Conservation (phyloP, 2,888 invertebrate genomes). For the Hirtodrosophila duncani region DNA sequence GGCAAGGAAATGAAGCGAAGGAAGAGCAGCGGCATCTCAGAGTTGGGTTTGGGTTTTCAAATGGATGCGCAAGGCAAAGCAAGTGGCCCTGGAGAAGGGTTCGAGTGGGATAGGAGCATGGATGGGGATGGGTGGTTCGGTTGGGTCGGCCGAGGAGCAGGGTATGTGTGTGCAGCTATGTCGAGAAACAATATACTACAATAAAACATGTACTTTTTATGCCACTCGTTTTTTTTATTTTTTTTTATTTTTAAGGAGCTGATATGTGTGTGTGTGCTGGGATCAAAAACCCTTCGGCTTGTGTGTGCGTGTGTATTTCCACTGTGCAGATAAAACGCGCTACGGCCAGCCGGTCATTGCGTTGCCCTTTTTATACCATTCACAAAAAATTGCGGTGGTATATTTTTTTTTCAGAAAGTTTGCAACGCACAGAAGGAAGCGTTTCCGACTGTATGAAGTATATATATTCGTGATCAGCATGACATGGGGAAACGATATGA, state of each 20-base stretch:
- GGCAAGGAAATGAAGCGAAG: too few species aligned
- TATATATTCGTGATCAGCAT: too few species aligned
- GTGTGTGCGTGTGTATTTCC: slow-evolving; percentile 21
- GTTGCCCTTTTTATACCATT: slow-evolving; percentile 17
- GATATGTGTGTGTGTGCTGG: slow-evolving; percentile 33
- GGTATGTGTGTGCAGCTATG: slow-evolving; percentile 33
- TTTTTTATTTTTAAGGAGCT: slow-evolving; percentile 59
- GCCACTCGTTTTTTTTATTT: slow-evolving; percentile 35
- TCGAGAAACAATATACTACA: slow-evolving; percentile 73
- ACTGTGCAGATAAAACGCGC: slow-evolving; percentile 27
- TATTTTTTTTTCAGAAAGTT: too few species aligned
- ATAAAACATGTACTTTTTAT: slow-evolving; percentile 72
- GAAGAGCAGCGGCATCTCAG: slow-evolving; percentile 34
- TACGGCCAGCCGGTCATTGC: slow-evolving; percentile 49
- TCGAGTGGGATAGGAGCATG: too few species aligned
- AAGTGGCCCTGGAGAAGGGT: too few species aligned
- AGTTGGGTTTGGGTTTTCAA: not conserved
- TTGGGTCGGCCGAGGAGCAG: slow-evolving; percentile 7
- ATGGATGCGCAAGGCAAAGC: too few species aligned
- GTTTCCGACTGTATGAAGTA: too few species aligned
- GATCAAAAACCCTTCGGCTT: slow-evolving; percentile 55
- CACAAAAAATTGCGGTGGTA: too few species aligned
- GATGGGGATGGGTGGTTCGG: not conserved
- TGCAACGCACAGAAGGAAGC: too few species aligned
- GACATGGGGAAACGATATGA: too few species aligned